These are phyloP conservation scores for Sisor rabdophorus DNA, from an alignment of 2,113 vertebrate genomes.

Conservation along the genomic window DNA sequence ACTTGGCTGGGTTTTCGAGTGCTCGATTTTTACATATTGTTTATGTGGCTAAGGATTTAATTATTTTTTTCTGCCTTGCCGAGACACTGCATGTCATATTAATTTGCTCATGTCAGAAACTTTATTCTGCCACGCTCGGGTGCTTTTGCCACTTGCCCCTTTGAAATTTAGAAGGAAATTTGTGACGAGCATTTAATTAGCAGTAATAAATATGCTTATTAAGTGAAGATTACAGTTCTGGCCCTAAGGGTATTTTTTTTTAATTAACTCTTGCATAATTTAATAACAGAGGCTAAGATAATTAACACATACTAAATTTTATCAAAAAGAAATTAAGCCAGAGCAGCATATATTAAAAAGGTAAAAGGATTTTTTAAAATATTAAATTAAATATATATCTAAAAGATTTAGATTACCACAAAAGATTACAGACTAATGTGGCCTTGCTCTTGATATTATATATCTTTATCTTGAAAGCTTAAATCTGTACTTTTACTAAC, in stretches of 20 bases:
- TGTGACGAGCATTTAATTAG: slow-evolving; percentile 27
- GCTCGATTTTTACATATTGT: background rate
- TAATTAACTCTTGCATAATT: slow-evolving; percentile 7
- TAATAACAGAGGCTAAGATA: background rate
- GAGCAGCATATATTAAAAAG: background rate
- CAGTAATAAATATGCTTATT: slow-evolving; percentile 14
- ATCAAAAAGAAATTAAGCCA: background rate
- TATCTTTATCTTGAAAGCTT: too few species aligned
- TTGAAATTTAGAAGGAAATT: background rate
- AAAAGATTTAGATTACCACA: too few species aligned
- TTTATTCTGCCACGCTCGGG: slow-evolving; percentile 7
- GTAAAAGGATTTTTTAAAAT: too few species aligned
- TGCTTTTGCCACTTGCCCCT: slow-evolving; percentile 15
- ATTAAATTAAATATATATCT: too few species aligned
- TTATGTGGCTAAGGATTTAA: slow-evolving; percentile 20
- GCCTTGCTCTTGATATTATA: too few species aligned
- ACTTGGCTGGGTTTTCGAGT: slow-evolving; percentile 24
- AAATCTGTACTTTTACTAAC: too few species aligned
- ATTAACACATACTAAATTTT: background rate
- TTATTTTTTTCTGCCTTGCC: slow-evolving; percentile 34
- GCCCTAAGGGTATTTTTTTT: slow-evolving; percentile 13
- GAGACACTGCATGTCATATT: slow-evolving; percentile 19
- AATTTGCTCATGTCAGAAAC: slow-evolving; percentile 29
- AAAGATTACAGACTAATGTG: too few species aligned
- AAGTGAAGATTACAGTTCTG: slow-evolving; percentile 12